These are phyloP conservation scores for Zosterops lateralis DNA, from an alignment of 2,113 vertebrate species.

Conservation along the genomic window DNA sequence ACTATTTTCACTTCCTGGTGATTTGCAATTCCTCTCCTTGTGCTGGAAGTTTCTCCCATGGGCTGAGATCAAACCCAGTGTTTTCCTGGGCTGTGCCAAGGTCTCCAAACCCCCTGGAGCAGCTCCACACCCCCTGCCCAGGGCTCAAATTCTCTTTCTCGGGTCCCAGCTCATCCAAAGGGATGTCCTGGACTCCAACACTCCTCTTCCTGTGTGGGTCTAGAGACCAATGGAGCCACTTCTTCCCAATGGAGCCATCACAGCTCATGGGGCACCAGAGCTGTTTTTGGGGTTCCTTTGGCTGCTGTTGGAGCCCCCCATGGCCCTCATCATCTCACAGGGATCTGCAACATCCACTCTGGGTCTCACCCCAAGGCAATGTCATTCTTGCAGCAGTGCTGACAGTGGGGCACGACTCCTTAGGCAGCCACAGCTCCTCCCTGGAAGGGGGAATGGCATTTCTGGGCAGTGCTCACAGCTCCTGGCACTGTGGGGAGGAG, in stretches of 20 bases:
- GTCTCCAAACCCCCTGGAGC: no score
- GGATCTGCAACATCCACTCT: no score
- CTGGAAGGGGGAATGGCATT: neutral
- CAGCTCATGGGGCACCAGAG: accelerated
- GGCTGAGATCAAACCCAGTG: no score
- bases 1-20: no score
- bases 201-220: accelerated
- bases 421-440: accelerated
- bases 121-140: no score
- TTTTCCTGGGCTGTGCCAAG: no score
- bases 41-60: no score
- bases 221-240: neutral
- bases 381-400: neutral
- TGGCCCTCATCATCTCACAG: neutral
- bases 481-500: neutral
- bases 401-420: neutral
- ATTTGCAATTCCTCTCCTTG: no score
- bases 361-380: neutral
- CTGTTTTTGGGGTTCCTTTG: neutral
- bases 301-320: neutral
- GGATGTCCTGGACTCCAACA: no score
- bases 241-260: no score
- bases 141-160: no score
- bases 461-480: neutral
- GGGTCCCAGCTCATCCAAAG: no score